Base-by-base conservation (phyloP, 1,140 invertebrate species). In the Drosophila ercepeae region DNA sequence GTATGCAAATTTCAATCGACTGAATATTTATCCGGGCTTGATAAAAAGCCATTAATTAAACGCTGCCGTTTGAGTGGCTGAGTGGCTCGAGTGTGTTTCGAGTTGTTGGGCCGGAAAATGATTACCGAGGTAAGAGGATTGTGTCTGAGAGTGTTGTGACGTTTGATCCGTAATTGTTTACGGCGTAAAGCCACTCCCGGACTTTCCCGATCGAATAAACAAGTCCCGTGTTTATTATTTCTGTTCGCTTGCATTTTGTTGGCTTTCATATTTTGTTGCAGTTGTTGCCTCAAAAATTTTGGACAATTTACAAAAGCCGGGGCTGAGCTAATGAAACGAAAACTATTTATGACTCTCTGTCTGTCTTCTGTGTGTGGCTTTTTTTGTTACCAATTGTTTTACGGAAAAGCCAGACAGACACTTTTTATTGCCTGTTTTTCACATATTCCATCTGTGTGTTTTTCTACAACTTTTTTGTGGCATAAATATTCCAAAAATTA, bases 11-110 rank as follows among this genome's bases (percentile, higher is more conserved):
- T 49, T 52, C 23, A 14, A 63, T 46, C 46, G 34, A 61, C 51
- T 72, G 58, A 72, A 68, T 72, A 75, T 75, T 83, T 67, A 48
- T 82, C 55, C 18, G 41, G 54, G 58, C 42, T 77, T 53, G 46
- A 77, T 74, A 74, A 69, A 64, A 67, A 64, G 73, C 60, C 78
- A 77, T 82, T 82, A 74, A 77, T 82, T 82, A 76, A 81, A 82
- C 60, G 36, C 60, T 34, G 29, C 44, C 44, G 36, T 64, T 63
- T 25, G 27, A 67, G 63, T 64, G 65, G 53, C 49, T 25, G 27
- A 67, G 63, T 64, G 65, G 53, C 49, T 71, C 41, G 45, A 71
- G 69, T 55, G 16, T 32, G 54, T 74, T 42, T 42, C 39, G 44
- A n/a, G 19, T 57, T 63, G 59, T 71, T 55, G 63, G 45, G 25